Conservation (phyloP, 1,140 invertebrate genomes). For the Parasteatoda tepidariorum region DNA sequence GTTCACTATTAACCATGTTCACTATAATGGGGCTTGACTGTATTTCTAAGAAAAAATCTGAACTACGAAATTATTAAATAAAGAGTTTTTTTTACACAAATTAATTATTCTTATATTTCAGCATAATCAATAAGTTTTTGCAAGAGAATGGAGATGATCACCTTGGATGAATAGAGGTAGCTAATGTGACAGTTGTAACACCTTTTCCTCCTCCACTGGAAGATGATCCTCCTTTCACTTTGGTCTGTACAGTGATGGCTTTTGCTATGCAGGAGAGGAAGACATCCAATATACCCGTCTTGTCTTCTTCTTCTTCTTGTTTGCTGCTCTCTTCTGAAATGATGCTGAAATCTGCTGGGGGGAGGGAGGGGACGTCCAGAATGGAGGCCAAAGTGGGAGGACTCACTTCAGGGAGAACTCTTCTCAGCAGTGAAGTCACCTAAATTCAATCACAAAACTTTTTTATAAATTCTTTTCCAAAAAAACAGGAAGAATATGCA, state of each 20-base stretch:
- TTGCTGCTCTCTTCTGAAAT: slow-evolving; percentile 65
- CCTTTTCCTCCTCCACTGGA: slow-evolving; percentile 74
- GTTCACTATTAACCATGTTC: too few relatives aligned
- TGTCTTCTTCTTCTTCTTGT: slow-evolving; percentile 74
- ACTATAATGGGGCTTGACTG: too few relatives aligned
- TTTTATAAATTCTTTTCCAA: too few relatives aligned
- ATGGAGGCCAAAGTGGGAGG: slow-evolving; percentile 72
- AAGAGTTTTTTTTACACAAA: too few relatives aligned
- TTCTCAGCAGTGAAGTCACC: slow-evolving; percentile 81
- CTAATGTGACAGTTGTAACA: slow-evolving; percentile 69
- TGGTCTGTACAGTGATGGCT: slow-evolving; percentile 86
- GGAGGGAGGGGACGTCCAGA: slow-evolving; percentile 76
- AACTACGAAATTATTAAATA: too few relatives aligned
- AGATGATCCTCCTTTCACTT: slow-evolving; percentile 77
- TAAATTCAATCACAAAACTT: slow-evolving; percentile 63
- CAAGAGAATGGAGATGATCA: too few relatives aligned
- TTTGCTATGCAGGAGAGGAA: slow-evolving; percentile 89
- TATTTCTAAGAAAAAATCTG: too few relatives aligned
- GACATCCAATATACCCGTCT: slow-evolving; percentile 80
- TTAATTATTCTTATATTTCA: too few relatives aligned
- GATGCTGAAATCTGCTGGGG: slow-evolving; percentile 83
- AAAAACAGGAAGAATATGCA: too few relatives aligned
- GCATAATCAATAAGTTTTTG: too few relatives aligned
- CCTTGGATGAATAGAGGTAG: slow-evolving; percentile 64
- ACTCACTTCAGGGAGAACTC: slow-evolving; percentile 86